Percentiles rank a stretch among this genome's conserved stretches.
These are phyloP conservation scores for Zoanthus gigantus DNA, from an alignment of 92 coral and sea anemone genomes.

Conservation along the genomic window DNA sequence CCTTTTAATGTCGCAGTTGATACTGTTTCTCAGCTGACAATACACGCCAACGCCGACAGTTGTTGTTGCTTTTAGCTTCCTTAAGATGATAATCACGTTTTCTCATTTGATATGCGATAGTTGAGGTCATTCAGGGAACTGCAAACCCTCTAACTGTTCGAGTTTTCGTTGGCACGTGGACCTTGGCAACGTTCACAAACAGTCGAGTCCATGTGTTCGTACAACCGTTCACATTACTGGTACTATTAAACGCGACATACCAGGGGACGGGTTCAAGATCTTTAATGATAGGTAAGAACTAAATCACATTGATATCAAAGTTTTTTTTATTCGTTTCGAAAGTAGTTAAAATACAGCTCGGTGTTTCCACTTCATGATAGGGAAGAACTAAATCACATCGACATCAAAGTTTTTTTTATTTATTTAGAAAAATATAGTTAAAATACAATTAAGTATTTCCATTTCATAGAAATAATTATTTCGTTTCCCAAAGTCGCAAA, in stretches of 20 bases:
- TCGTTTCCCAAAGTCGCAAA: no score
- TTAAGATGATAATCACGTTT: not conserved
- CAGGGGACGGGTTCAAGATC: conserved; percentile 57
- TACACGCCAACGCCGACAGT: no score
- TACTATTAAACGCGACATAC: conserved; percentile 52
- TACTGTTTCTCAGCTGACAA: not conserved
- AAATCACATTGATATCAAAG: no score
- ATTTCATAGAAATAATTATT: no score
- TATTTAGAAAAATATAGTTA: no score
- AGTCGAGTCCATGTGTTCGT: conserved; percentile 54
- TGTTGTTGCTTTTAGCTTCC: not conserved
- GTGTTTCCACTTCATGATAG: no score
- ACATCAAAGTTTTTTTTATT: no score
- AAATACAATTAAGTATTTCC: no score
- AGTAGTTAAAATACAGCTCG: not conserved
- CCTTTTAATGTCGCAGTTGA: conserved; percentile 7
- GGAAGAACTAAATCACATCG: no score
- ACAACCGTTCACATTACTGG: conserved; percentile 51
- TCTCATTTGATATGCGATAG: conserved; percentile 44
- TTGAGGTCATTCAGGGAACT: conserved; percentile 39
- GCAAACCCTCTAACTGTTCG: conserved; percentile 49
- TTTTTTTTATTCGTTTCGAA: no score
- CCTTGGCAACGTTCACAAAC: conserved; percentile 45
- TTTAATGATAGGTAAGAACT: not conserved
- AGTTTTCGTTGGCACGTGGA: conserved; percentile 55